Evolutionary conservation across 2,888 invertebrate species (phyloP), one percentile per base, ranked within the genome.

Genomic region (Lysandra coridon): DNA sequence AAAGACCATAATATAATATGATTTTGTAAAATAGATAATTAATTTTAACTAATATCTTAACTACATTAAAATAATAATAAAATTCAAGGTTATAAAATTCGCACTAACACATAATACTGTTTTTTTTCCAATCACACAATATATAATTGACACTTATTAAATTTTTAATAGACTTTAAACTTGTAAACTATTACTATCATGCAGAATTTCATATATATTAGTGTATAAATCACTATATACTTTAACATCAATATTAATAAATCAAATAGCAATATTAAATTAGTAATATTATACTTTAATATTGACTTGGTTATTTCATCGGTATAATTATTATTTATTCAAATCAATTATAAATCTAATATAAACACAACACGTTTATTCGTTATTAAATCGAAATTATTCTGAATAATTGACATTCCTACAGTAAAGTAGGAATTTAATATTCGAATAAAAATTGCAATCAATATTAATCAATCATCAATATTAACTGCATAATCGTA

Each of bases 71-170:
- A 77, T 79, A 44, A 69, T 69, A 64, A 78, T 79, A 76, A 64
- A 80, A 79, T 79, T 53, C 79, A 79, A 80, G 73, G 64, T 23
- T 44, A 78, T n/a, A 44, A 64, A 57, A 57, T 53, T 76, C 76
- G 53, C 76, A 76, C 33, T 76, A 76, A 76, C 33, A 53, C 57
- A 53, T 76, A 76, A 76, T 78, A 78, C 73, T 73, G 69, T 78
- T 78, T 64, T 17, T 17, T 78, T 69, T 69, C 44, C 40, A 62
- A 49, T 49, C 78, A 78, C 69, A 73, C 78, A 53, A 57, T 76
- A 76, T 74, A 74, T 74, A 76, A 76, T 76, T 76, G 76, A 76
- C 76, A 76, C 14, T 30, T 30, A 30, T 23, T 30, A 75, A 23
- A 49, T 14, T 75, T 75, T 75, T 7, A 44, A 49, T 49, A 75